These are phyloP conservation scores for Teleogryllus oceanicus DNA, from an alignment of 2,888 invertebrate species.

Conservation along the genomic window DNA sequence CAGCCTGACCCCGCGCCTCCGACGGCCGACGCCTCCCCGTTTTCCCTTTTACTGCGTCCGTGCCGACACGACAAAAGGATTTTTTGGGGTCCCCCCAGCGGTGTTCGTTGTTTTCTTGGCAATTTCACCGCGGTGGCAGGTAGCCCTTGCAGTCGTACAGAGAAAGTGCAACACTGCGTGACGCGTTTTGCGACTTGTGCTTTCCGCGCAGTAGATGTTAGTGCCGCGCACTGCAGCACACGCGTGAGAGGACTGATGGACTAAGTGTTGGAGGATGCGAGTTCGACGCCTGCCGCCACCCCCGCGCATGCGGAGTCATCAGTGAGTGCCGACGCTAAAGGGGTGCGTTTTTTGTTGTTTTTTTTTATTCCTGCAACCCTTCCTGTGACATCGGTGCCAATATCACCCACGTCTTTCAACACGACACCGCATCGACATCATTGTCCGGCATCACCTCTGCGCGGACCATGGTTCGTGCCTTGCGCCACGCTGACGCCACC, in stretches of 20 bases:
- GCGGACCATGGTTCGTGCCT: background rate
- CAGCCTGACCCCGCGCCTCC: too few relatives aligned
- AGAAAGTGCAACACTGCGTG: background rate
- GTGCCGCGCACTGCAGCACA: background rate
- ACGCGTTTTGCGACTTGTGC: background rate
- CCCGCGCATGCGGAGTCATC: background rate
- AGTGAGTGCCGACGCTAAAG: background rate
- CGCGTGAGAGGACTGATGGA: background rate
- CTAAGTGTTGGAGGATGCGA: background rate
- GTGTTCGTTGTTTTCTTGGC: background rate
- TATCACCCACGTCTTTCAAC: background rate
- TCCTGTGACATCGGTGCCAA: background rate
- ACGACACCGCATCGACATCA: too few relatives aligned
- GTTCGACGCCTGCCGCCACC: background rate
- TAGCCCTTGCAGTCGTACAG: background rate
- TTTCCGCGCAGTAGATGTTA: too few relatives aligned
- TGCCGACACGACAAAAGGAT: background rate
- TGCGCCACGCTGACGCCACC: background rate
- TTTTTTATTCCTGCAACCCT: background rate
- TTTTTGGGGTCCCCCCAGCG: background rate
- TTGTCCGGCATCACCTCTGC: too few relatives aligned
- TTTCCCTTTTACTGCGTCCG: background rate
- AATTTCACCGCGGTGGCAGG: background rate
- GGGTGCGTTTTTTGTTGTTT: background rate
- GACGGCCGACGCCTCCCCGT: background rate